Evolutionary conservation across 2,888 invertebrate genomes (phyloP), one percentile per base, ranked within the genome.

Genomic region (Lypha dubia): DNA sequence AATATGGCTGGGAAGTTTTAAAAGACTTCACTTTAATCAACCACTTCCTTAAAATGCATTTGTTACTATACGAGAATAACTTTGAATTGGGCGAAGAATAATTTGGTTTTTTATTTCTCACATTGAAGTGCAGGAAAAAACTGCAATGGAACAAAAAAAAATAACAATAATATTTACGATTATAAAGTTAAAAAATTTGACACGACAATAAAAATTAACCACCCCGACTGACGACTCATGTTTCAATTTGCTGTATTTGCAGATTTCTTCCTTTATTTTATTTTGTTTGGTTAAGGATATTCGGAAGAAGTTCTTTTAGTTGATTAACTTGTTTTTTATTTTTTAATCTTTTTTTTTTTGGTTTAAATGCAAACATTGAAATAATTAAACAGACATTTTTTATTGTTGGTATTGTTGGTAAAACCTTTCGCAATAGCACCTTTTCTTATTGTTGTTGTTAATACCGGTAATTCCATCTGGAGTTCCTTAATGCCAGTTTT

Each of bases 281-380:
- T 35, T 60, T 38, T 20, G 20, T 35, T 44, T 51, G 0, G 24
- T 41, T 75, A 32, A 32, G 35, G 49, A 73, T 62, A 41, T 5
- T 41, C 44, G n/a, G 4, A 60, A 62, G 46, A 20, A 28, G 15
- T 28, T 20, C 13, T 53, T 63, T 75, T 75, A 41, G 38, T 17
- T 53, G 17, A 63, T 63, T 41, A 53, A 44, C 74, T 75, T 63
- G 53, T 53, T 75, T 74, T 75, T 75, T n/a, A n/a, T n/a, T n/a
- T n/a, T n/a, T n/a, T n/a, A n/a, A n/a, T n/a, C n/a, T n/a, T n/a
- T n/a, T n/a, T n/a, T n/a, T n/a, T n/a, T n/a, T n/a, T n/a, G n/a
- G 53, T 63, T 75, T 63, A 9, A 75, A 63, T 17, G 62, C 68
- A 38, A 53, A 38, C 28, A 32, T 28, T 46, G 28, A 13, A 65